Conservation (phyloP, 2,113 vertebrate species). For the Pollimyrus isidori region DNA sequence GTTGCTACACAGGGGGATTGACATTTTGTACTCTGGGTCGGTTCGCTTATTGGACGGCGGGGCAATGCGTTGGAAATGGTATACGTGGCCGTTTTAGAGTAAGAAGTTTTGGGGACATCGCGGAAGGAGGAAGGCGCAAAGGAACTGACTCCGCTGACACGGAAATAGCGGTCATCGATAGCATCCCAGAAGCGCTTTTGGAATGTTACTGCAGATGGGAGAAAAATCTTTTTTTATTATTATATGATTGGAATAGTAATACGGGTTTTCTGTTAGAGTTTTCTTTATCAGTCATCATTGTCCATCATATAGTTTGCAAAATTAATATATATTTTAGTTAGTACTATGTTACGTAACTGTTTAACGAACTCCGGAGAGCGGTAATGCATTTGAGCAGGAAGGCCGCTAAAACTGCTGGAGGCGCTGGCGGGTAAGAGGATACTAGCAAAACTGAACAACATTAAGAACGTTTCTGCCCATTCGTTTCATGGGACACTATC, state of each 20-base stretch:
- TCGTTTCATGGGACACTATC: background rate
- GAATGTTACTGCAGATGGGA: background rate
- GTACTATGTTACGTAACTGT: background rate
- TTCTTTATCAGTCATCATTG: background rate
- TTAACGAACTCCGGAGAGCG: background rate
- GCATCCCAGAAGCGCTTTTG: background rate
- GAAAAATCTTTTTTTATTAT: background rate
- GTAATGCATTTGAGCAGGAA: background rate
- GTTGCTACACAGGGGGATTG: conserved; percentile 19
- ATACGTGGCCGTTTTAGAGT: conserved; percentile 24
- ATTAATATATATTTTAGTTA: background rate
- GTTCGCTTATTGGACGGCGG: conserved; percentile 13
- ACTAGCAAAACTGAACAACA: background rate
- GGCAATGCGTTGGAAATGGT: conserved; percentile 13
- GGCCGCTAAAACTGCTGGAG: background rate
- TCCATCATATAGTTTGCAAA: background rate
- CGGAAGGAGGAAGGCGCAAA: background rate
- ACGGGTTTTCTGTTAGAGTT: background rate
- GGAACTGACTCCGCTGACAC: background rate
- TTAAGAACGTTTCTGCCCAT: background rate
- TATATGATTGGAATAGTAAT: background rate
- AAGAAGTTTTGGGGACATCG: background rate
- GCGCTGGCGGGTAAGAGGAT: background rate
- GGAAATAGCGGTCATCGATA: background rate
- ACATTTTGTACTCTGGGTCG: background rate